Conservation (phyloP, 2,888 invertebrate genomes). For the Melipona bicolor region DNA sequence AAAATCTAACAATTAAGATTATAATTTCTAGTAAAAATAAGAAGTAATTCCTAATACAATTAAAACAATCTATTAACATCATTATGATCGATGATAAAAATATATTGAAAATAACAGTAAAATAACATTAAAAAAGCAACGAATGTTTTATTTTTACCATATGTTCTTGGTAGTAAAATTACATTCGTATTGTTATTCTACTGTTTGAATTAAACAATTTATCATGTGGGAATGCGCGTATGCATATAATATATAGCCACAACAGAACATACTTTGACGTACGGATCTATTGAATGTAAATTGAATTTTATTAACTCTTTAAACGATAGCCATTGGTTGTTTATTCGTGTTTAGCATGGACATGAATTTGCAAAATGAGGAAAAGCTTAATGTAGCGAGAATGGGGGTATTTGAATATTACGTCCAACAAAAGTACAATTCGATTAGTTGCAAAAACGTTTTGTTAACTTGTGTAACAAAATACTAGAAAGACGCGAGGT, state of each 20-base stretch:
- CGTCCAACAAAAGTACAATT: conserved; percentile 3
- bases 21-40: not conserved
- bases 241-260: not conserved
- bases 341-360: not conserved
- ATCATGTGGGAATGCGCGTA: not conserved
- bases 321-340: conserved; percentile 13
- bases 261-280: not conserved
- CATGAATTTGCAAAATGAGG: conserved; percentile 55
- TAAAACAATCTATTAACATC: too few relatives aligned
- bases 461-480: conserved; percentile 6
- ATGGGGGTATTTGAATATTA: conserved; percentile 17
- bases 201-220: not conserved
- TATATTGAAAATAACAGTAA: not conserved
- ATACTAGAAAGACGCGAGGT: not conserved
- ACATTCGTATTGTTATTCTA: not conserved
- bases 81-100: not conserved
- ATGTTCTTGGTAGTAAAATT: not conserved
- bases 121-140: too few relatives aligned
- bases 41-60: not conserved
- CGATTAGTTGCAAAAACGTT: conserved; percentile 31
- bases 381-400: conserved; percentile 28
- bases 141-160: too few relatives aligned
- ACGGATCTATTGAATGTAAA: not conserved
- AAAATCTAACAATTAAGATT: not conserved
- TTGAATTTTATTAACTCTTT: conserved; percentile 18